A percentile compares a stretch with the other conserved stretches of the same genome.
Conservation (phyloP, 2,797 vertebrate species). For the Peromyscus aztecus region DNA sequence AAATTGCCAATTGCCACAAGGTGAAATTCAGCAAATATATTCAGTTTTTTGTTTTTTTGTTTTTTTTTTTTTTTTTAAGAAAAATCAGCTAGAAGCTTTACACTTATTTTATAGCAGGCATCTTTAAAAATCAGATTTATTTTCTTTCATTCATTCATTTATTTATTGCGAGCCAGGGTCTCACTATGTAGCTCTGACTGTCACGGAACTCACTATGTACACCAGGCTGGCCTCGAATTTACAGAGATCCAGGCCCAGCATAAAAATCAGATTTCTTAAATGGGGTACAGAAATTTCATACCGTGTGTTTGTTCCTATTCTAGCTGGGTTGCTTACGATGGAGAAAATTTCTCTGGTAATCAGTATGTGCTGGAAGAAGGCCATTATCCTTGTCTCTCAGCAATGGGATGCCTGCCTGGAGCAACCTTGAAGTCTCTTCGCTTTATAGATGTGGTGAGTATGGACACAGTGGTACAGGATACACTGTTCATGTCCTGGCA, state of each 20-base stretch:
- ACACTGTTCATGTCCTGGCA: rapidly evolving
- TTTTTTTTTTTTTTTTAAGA: neutral
- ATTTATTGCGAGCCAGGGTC: neutral
- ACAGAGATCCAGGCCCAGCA: neutral
- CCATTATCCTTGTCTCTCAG: slow-evolving; percentile 90
- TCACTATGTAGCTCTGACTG: neutral
- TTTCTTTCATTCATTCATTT: neutral
- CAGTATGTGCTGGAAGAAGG: slow-evolving; percentile 97
- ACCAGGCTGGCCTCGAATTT: neutral
- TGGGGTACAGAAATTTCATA: slow-evolving; percentile 26
- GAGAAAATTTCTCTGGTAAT: slow-evolving; percentile 92
- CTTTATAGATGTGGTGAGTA: slow-evolving; percentile 93
- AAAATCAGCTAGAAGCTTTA: neutral
- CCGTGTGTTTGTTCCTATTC: slow-evolving; percentile 67
- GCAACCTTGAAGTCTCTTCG: slow-evolving; percentile 91
- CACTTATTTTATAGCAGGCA: neutral
- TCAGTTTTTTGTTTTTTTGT: slow-evolving; percentile 26
- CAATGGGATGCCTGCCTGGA: slow-evolving; percentile 92
- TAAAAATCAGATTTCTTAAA: neutral
- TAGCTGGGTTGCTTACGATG: slow-evolving; percentile 95
- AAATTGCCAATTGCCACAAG: neutral
- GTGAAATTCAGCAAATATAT: slow-evolving; percentile 13
- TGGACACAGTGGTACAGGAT: rapidly evolving
- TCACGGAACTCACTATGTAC: neutral
- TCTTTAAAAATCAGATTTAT: neutral